Base-by-base conservation (phyloP, 2,797 vertebrate genomes). In the Oceanodroma leucorhoa region DNA sequence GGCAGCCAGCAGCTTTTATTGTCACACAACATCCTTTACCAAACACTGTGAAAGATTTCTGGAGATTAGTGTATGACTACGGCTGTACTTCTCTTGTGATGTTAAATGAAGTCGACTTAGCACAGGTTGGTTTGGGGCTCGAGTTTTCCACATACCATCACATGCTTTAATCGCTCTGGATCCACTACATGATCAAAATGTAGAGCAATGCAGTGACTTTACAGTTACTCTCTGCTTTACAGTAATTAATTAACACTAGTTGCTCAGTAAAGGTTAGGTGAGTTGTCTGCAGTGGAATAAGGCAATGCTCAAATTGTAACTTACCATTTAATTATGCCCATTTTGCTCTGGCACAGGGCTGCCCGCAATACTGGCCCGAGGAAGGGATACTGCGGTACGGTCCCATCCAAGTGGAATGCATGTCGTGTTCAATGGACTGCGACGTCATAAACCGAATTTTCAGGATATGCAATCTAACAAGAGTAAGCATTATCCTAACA, bases 21-120 rank as follows among this genome's bases (percentile, higher is more conserved):
- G 99, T 99, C 97, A 99, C 99, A 32, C 99, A 99, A 84, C 99
- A 99, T 97, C 99, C 99, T 76, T 97, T 99, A 97, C 99, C 99
- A 69, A 99, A 99, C 98, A 99, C 99, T 32, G 99, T 99, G 96
- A 99, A 99, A 97, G 99, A 99, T 96, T 99, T 99, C 96, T 99
- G 99, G 99, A 99, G 99, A 97, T 98, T 99, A 94, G 99, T 99
- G 45, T 99, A 99, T 41, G 99, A 99, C 97, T 99, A 99, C 9
- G 99, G 99, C 92, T 99, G 99, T 90, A 99, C 99, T 85, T 99
- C 99, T 75, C 98, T 99, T 83, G 99, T 99, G 96, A 99, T 99
- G 99, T 96, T 99, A 93, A 99, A 99, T 82, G 99, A 99, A 98
- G 99, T 99, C 41, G 99, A 99, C 97, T 97, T 99, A 94, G 98